Conservation (phyloP, 2,888 invertebrate species). For the Lordiphosa fenestrarum region DNA sequence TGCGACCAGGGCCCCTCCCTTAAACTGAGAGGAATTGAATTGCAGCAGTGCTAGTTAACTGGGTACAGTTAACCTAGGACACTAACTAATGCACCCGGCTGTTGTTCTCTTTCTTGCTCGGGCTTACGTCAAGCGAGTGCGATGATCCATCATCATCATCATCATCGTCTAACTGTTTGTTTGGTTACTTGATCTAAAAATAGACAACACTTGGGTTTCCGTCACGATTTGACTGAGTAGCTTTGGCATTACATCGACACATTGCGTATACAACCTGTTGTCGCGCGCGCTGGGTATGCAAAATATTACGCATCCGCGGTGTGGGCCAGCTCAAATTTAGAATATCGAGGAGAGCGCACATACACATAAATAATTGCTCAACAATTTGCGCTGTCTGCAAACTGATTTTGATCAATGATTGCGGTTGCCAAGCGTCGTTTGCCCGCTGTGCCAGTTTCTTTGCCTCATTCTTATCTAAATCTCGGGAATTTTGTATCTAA, state of each 20-base stretch:
- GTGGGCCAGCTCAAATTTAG: slow-evolving; percentile 9
- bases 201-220: slow-evolving; percentile 20
- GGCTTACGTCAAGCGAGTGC: background rate
- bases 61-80: slow-evolving; percentile 42
- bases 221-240: slow-evolving; percentile 41
- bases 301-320: too few species aligned
- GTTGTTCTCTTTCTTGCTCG: too few species aligned
- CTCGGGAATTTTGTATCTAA: slow-evolving; percentile 25
- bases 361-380: slow-evolving; percentile 62
- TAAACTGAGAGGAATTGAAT: slow-evolving; percentile 6
- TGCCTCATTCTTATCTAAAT: slow-evolving; percentile 26
- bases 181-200: slow-evolving; percentile 5
- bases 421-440: slow-evolving; percentile 9
- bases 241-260: slow-evolving; percentile 2
- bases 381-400: slow-evolving; percentile 70
- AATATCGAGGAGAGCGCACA: slow-evolving; percentile 8
- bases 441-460: slow-evolving; percentile 15
- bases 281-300: background rate
- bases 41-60: background rate
- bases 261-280: too few species aligned
- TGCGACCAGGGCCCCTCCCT: slow-evolving; percentile 21
- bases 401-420: slow-evolving; percentile 62
- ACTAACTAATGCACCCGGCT: too few species aligned
- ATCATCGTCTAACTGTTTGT: background rate
- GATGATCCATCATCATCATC: slow-evolving; percentile 7